Conservation (phyloP, 1,140 invertebrate species). For the Drosophila truncata region DNA sequence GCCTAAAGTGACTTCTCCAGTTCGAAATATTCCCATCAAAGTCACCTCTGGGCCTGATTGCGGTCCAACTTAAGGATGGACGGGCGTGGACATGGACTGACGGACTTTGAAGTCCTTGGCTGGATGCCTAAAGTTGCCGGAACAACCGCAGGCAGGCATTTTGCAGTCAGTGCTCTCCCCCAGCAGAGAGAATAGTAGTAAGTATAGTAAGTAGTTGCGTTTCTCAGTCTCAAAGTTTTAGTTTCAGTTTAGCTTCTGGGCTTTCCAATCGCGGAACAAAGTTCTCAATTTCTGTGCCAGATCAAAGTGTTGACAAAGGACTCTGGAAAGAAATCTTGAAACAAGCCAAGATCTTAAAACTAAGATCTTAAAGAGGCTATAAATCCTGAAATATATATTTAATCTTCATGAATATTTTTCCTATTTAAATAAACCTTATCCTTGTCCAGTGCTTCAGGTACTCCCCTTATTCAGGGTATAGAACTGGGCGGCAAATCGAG, state of each 20-base stretch:
- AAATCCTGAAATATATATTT: background rate
- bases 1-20: constrained; percentile 32
- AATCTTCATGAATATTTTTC: too few species aligned
- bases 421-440: background rate
- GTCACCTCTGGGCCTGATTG: constrained; percentile 41
- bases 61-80: constrained; percentile 21
- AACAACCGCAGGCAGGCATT: constrained; percentile 16
- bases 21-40: constrained; percentile 48
- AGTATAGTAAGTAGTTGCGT: too few species aligned
- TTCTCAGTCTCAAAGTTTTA: constrained; percentile 6
- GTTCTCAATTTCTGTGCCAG: background rate
- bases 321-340: background rate
- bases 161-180: constrained; percentile 5
- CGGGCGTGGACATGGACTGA: background rate
- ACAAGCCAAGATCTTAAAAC: background rate
- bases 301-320: constrained; percentile 5
- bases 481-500: constrained; percentile 17
- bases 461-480: background rate
- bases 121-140: constrained; percentile 13
- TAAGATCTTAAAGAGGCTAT: background rate
- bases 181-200: background rate
- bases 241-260: constrained; percentile 12
- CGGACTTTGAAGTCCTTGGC: constrained; percentile 18
- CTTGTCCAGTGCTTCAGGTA: background rate
- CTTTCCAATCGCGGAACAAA: constrained; percentile 9